Evolutionary conservation across 2,113 vertebrate genomes (phyloP), one percentile per base, ranked within the genome.

Genomic region (Columba janthina): DNA sequence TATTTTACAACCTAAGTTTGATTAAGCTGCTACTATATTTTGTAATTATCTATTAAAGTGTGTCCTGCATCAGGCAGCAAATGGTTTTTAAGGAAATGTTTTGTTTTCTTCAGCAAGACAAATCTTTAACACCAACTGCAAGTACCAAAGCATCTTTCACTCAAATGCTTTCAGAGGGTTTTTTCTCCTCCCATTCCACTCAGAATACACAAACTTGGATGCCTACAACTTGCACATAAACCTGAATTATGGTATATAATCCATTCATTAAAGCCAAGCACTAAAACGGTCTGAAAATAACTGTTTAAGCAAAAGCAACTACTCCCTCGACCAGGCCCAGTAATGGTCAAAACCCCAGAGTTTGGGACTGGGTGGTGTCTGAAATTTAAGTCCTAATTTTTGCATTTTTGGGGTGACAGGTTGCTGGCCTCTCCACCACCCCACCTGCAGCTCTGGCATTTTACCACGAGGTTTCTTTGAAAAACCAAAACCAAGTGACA

Each of bases 401-500:
- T n/a, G 18, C 0, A 1, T 22, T 62, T 85, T 66, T 78, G 40
- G 60, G 48, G 84, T 29, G 61, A 83, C n/a, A 46, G 15, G 1
- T 2, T 12, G 42, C 44, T 46, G 44, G 51, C 20, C 17, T 54
- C 22, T 42, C 34, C 56, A 48, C 12, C 40, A 50, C 62, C 80
- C 60, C 0, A 66, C 81, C 89, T 77, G 44, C 65, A 81, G 93
- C 86, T 87, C 57, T 85, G 34, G 62, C 53, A 94, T 96, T 86
- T 65, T 86, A 73, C 86, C 69, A 3, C 44, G 54, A 93, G 76
- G 38, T 96, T 95, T 92, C 87, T 93, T 71, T 86, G 94, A 91
- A 80, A 96, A 96, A 94, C 92, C 91, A 78, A 97, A 97, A 96
- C 85, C 71, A 61, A 96, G 93, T 28, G 67, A 85, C 7, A 12